These are phyloP conservation scores for Egretta garzetta DNA, from an alignment of 2,113 vertebrate genomes.

Conservation along the genomic window DNA sequence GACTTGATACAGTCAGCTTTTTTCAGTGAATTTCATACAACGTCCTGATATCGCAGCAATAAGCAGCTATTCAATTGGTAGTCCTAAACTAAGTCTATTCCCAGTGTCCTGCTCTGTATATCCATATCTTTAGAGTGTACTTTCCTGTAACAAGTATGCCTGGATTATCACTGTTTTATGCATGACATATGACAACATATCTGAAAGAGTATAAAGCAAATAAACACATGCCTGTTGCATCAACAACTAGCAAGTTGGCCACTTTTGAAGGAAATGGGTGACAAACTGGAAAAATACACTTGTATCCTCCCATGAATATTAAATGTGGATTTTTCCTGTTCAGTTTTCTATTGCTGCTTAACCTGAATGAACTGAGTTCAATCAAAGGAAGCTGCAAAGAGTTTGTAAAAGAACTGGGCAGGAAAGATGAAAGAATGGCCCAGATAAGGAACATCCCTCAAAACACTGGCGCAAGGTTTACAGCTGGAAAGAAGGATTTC, in stretches of 20 bases:
- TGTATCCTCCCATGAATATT: slow-evolving; percentile 20
- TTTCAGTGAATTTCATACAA: background rate
- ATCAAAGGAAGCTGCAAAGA: slow-evolving; percentile 27
- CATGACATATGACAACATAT: background rate
- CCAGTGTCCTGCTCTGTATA: background rate
- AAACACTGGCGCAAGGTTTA: background rate
- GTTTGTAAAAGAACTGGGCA: slow-evolving; percentile 15
- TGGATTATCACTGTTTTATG: background rate
- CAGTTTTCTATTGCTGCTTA: slow-evolving; percentile 10
- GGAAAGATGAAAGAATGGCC: slow-evolving; percentile 37
- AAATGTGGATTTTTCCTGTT: background rate
- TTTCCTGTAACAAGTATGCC: background rate
- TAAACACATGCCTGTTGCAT: background rate
- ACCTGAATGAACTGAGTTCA: slow-evolving; percentile 15
- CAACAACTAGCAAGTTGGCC: background rate
- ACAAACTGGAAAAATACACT: slow-evolving; percentile 15
- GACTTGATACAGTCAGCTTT: background rate
- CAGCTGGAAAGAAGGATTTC: background rate
- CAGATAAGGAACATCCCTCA: slow-evolving; percentile 41
- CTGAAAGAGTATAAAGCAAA: background rate
- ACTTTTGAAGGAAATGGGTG: slow-evolving; percentile 11
- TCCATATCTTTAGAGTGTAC: background rate
- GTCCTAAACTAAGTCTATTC: background rate
- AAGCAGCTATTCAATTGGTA: background rate
- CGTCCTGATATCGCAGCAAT: background rate